Conservation (phyloP, 2,113 vertebrate species). For the western clawed frog (Xenopus tropicalis) region DNA sequence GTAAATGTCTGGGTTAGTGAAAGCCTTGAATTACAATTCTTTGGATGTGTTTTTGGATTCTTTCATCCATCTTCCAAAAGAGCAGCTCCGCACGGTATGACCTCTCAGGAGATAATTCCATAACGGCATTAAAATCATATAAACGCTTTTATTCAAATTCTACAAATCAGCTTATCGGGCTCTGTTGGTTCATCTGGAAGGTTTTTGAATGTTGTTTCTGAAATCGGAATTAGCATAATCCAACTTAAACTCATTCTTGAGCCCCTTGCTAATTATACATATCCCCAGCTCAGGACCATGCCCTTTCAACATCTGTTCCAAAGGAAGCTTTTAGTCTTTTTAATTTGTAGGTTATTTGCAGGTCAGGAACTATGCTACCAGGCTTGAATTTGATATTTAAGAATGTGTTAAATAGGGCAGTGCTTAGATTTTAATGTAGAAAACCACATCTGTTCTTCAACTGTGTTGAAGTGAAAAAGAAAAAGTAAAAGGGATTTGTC, state of each 20-base stretch:
- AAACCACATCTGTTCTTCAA: not conserved
- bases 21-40: slow-evolving; percentile 4
- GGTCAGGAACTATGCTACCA: slow-evolving; percentile 53
- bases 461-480: too few species aligned
- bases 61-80: slow-evolving; percentile 38
- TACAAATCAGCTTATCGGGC: slow-evolving; percentile 58
- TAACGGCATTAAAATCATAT: slow-evolving; percentile 54
- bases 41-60: slow-evolving; percentile 46
- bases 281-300: slow-evolving; percentile 52
- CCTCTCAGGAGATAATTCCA: slow-evolving; percentile 54
- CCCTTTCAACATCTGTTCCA: slow-evolving; percentile 59
- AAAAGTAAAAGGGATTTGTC: too few species aligned
- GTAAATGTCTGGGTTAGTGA: slow-evolving; percentile 44
- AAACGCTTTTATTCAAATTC: slow-evolving; percentile 61
- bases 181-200: slow-evolving; percentile 61
- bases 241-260: slow-evolving; percentile 59
- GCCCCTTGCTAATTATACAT: slow-evolving; percentile 57
- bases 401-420: not conserved
- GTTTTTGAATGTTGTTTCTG: slow-evolving; percentile 54
- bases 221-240: slow-evolving; percentile 64
- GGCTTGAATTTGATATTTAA: slow-evolving; percentile 42
- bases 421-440: not conserved
- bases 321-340: slow-evolving; percentile 52
- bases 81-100: slow-evolving; percentile 51
- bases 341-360: slow-evolving; percentile 56